Base-by-base conservation (phyloP, 92 coral and sea anemone genomes). In the Zoanthus sansibaricus region DNA sequence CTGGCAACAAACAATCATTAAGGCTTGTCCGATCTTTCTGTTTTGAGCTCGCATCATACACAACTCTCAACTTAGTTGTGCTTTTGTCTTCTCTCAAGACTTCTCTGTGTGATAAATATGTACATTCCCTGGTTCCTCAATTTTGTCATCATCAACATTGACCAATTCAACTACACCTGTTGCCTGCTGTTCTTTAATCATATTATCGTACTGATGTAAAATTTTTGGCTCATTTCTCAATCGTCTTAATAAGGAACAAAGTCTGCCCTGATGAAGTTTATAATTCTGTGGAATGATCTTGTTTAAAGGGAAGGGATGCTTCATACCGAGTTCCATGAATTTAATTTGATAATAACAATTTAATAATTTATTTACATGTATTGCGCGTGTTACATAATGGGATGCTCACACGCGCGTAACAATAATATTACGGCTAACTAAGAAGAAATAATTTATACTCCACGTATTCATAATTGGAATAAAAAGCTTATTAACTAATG, bases 101-200 rank as follows among this genome's bases (percentile, higher is more conserved):
- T 78, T 87, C 90, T 51, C 86, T 87, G 77, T 87, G 90, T 59
- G 89, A 75, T 16, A 86, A 25, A 68, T 86, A 86, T 86, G 89
- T 13, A 86, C 76, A 55, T 42, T 56, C 7, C 83, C 82, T 75
- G 82, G 82, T 13, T 74, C 80, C 25, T 9, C 82, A 20, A 32
- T n/a, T 46, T 33, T 30, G 48, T 75, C 49, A 55, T 68, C 84
- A 64, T 66, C 6, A 49, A 37, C 77, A 76, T 76, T 68, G 54
- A 64, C 78, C 61, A 62, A 79, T n/a, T 87, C 32, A 51, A 87
- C 76, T 69, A 87, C 67, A 18, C 78, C 86, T 16, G 86, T 32
- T 52, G 82, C 42, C 76, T 54, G 15, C 71, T 87, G 90, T 67
- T 78, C 90, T 70, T 87, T 87, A 31, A 77, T 78, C 42, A 87